phyloP scores from a whole-genome alignment of 2,888 invertebrate species.

The Melieria omissa region DNA sequence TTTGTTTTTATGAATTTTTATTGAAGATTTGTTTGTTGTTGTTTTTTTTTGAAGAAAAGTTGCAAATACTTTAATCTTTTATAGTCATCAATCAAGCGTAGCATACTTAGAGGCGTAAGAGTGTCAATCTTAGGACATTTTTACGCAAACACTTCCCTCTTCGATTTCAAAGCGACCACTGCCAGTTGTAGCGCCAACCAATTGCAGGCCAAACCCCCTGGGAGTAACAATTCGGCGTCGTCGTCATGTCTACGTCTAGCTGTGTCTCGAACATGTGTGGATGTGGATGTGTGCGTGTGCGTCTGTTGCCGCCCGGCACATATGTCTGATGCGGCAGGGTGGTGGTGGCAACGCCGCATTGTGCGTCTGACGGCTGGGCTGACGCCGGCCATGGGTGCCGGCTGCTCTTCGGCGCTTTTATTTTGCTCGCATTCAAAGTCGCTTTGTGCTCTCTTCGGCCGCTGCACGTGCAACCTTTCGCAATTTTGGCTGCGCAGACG shows the following conservation, averaged over 20 bases:
- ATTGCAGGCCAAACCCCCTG: too few species aligned
- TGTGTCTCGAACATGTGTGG: neutral
- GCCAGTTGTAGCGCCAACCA: too few species aligned
- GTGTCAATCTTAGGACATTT: too few species aligned
- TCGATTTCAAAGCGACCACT: too few species aligned
- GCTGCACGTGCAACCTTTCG: slow-evolving; percentile 9
- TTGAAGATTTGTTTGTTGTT: too few species aligned
- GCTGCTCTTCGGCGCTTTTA: neutral
- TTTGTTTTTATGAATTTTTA: too few species aligned
- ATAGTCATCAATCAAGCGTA: too few species aligned
- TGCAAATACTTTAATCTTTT: too few species aligned
- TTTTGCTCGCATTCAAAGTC: neutral
- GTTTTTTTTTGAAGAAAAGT: too few species aligned
- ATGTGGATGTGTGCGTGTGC: neutral
- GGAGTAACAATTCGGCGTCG: too few species aligned
- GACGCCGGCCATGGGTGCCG: neutral
- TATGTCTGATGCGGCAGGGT: slow-evolving; percentile 8
- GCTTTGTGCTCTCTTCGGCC: slow-evolving; percentile 22
- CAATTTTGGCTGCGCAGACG: neutral
- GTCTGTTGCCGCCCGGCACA: slow-evolving; percentile 34
- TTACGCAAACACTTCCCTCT: too few species aligned
- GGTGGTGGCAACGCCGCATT: neutral
- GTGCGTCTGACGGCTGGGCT: neutral
- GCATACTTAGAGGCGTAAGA: too few species aligned
- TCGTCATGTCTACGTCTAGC: neutral